Conservation (phyloP, 2,113 vertebrate species). For the Abramis brama region DNA sequence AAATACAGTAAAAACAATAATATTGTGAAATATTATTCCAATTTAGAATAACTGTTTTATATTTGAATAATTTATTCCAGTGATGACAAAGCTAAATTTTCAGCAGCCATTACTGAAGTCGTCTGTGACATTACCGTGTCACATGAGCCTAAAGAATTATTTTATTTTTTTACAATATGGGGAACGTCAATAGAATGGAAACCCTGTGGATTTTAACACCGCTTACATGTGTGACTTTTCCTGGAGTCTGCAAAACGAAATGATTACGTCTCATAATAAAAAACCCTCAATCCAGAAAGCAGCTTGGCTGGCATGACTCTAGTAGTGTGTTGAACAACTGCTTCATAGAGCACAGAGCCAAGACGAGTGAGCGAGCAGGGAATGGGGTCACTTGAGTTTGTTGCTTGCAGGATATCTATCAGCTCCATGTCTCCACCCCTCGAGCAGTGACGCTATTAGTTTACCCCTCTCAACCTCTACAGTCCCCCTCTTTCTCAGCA, state of each 20-base stretch:
- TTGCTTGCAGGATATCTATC: conserved; percentile 75
- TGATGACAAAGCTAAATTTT: too few species aligned
- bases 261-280: conserved; percentile 72
- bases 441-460: conserved; percentile 63
- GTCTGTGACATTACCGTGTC: too few species aligned
- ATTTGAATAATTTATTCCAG: too few species aligned
- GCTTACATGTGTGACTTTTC: conserved; percentile 60
- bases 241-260: conserved; percentile 52
- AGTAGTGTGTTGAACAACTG: conserved; percentile 74
- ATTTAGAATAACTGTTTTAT: too few species aligned
- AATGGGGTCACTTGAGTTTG: conserved; percentile 79
- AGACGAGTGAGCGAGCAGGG: conserved; percentile 43
- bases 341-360: conserved; percentile 69
- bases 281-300: conserved; percentile 64
- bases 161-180: too few species aligned
- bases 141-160: too few species aligned
- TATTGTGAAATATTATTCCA: too few species aligned
- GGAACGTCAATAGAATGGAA: too few species aligned
- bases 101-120: too few species aligned
- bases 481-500: conserved; percentile 68
- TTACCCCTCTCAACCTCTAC: conserved; percentile 65
- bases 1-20: too few species aligned
- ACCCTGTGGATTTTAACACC: background rate
- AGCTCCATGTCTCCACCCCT: conserved; percentile 67
- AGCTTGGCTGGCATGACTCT: conserved; percentile 68